phyloP scores from a whole-genome alignment of 2,888 invertebrate species.

The Scaptomyza tumidula region DNA sequence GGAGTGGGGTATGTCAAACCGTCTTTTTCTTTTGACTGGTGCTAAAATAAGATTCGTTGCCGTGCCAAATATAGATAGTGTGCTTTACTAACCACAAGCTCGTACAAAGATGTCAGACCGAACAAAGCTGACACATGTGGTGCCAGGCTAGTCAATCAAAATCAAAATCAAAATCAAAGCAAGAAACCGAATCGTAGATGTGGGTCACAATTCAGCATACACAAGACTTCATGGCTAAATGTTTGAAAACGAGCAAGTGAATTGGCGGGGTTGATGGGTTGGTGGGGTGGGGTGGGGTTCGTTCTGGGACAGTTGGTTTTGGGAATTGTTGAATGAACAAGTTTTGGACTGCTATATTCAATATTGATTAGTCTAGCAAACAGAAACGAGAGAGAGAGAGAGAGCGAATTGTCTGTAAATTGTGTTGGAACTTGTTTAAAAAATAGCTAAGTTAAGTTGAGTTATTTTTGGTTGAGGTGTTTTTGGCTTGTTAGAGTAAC shows the following conservation, averaged over 20 bases:
- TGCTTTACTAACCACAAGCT: no score
- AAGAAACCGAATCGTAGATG: not conserved
- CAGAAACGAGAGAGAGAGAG: not conserved
- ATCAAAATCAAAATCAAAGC: slow-evolving; percentile 15
- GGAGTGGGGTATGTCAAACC: not conserved
- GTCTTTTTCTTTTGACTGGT: not conserved
- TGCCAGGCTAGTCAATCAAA: slow-evolving; percentile 41
- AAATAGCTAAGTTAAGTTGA: no score
- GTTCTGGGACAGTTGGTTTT: not conserved
- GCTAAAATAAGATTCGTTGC: slow-evolving; percentile 20
- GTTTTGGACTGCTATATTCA: not conserved
- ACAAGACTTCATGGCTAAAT: not conserved
- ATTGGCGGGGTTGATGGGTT: no score
- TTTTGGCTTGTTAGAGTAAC: no score
- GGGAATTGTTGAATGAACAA: slow-evolving; percentile 5
- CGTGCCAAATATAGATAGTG: slow-evolving; percentile 27
- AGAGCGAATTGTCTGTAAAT: no score
- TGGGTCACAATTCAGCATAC: slow-evolving; percentile 6
- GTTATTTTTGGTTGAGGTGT: no score
- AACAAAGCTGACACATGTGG: slow-evolving; percentile 33
- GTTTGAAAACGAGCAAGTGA: not conserved
- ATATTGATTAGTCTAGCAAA: slow-evolving; percentile 20
- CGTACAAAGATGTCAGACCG: slow-evolving; percentile 24
- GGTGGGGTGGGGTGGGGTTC: not conserved
- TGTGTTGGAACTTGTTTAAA: no score